phyloP scores from a whole-genome alignment of 2,888 invertebrate species.

The Hyppa rectilinea region DNA sequence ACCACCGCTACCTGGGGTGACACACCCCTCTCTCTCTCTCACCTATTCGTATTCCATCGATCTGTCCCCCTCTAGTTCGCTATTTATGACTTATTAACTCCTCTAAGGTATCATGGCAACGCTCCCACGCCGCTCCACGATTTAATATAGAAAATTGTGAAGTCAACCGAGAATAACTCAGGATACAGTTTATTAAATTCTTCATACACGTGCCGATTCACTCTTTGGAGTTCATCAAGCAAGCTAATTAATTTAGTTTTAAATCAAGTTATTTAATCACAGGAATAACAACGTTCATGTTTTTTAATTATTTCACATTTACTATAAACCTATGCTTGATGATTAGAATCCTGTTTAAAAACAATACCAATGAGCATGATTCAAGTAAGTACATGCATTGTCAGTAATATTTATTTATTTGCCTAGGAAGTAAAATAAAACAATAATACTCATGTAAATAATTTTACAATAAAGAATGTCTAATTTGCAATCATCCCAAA shows the following conservation, averaged over 20 bases:
- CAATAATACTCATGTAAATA: neutral
- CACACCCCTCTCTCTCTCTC: conserved; percentile 75
- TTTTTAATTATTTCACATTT: neutral
- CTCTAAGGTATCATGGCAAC: conserved; percentile 90
- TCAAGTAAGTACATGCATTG: neutral
- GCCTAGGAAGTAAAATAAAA: neutral
- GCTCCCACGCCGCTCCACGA: conserved; percentile 77
- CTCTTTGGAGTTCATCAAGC: conserved; percentile 48
- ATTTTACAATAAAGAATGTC: neutral
- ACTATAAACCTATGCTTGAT: neutral
- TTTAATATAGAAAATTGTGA: conserved; percentile 90
- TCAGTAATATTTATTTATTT: neutral
- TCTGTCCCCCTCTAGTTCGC: conserved; percentile 78
- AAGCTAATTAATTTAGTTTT: conserved; percentile 26
- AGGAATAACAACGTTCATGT: neutral
- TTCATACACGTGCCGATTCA: conserved; percentile 69
- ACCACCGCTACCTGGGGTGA: conserved; percentile 84
- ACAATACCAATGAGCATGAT: neutral
- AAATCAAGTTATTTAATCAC: neutral
- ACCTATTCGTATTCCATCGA: conserved; percentile 65
- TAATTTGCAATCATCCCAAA: neutral
- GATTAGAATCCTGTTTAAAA: neutral
- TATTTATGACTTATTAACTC: conserved; percentile 91
- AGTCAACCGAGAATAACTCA: conserved; percentile 83
- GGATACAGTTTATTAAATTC: conserved; percentile 88